A percentile compares a stretch with the other conserved stretches of the same genome.
Evolutionary conservation across 2,113 vertebrate genomes (phyloP).

Genomic region (Sphaerodactylus townsendi): DNA sequence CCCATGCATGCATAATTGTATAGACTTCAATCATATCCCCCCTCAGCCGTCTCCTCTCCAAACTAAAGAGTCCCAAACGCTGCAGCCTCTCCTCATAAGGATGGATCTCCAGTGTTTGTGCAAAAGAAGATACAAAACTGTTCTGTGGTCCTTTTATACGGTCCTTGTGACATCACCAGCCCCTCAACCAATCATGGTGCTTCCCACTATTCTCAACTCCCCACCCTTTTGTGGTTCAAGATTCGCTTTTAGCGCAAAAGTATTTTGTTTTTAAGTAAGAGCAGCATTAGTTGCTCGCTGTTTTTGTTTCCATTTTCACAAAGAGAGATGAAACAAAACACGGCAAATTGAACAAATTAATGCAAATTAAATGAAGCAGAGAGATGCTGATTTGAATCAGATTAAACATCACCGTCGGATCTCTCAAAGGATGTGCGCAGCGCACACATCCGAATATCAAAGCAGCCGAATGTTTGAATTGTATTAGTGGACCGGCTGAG

Average conservation of each 20-base stretch:
- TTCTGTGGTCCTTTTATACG: no score
- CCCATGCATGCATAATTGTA: no score
- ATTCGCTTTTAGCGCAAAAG: not conserved
- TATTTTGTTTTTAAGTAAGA: not conserved
- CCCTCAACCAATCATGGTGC: not conserved
- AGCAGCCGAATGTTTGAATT: not conserved
- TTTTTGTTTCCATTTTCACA: not conserved
- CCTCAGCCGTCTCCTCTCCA: no score
- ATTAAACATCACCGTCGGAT: not conserved
- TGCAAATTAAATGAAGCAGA: not conserved
- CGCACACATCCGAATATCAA: conserved; percentile 3
- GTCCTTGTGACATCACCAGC: no score
- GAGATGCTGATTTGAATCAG: conserved; percentile 6
- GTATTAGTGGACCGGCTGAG: not conserved
- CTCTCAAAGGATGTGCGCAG: not conserved
- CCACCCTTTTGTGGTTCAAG: not conserved
- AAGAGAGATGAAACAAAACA: conserved; percentile 20
- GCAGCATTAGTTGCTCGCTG: not conserved
- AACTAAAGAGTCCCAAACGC: no score
- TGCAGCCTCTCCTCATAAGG: no score
- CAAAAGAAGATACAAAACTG: no score
- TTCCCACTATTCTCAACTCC: not conserved
- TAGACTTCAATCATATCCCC: no score
- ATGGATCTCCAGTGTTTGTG: no score
- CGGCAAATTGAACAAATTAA: conserved; percentile 16